phyloP scores from a whole-genome alignment of 2,797 vertebrate species.

The Carcharodon carcharias region DNA sequence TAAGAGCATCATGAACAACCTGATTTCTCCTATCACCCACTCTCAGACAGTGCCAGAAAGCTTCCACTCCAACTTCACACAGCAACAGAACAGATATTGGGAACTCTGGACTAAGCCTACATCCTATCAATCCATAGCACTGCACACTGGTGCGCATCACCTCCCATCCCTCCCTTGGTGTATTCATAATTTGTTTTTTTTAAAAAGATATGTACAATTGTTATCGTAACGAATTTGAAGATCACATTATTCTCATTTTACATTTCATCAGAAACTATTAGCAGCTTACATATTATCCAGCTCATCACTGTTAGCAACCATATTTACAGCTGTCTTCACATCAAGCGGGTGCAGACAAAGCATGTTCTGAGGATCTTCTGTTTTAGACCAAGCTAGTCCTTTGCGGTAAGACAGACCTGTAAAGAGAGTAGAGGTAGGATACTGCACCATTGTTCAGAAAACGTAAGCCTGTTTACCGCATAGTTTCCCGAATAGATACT shows the following conservation, averaged over 20 bases:
- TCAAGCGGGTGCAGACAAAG: constrained; percentile 78
- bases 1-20: not conserved
- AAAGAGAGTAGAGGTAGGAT: constrained; percentile 30
- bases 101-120: too few species aligned
- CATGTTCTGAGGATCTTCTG: constrained; percentile 57
- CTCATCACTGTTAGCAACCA: constrained; percentile 50
- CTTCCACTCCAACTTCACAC: not conserved
- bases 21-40: not conserved
- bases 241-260: not conserved
- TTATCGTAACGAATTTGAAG: not conserved
- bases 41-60: not conserved
- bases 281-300: constrained; percentile 63
- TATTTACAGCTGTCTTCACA: constrained; percentile 61
- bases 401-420: constrained; percentile 89
- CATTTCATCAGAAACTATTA: not conserved
- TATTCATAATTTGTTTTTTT: not conserved
- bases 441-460: not conserved
- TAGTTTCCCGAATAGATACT: not conserved
- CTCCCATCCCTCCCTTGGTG: not conserved
- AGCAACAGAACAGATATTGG: not conserved
- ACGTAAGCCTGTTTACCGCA: not conserved
- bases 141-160: not conserved
- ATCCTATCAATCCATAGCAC: not conserved
- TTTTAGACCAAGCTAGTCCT: constrained; percentile 76
- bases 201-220: not conserved